Evolutionary conservation across 2,113 vertebrate genomes (phyloP).

Genomic region (Irena cyanogastra): DNA sequence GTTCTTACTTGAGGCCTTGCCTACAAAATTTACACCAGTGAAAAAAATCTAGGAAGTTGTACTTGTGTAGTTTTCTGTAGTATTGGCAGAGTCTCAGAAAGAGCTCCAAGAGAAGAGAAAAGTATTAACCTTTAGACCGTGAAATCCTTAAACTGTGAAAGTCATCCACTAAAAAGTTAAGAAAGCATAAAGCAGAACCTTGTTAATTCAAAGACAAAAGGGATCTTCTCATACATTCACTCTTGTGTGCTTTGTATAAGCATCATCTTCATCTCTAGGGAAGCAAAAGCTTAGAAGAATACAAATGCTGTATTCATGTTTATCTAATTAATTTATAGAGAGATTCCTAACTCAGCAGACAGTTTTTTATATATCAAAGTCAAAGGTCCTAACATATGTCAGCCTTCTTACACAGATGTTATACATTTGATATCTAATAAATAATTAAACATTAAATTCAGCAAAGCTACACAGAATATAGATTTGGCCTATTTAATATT

Average conservation of each 20-base stretch:
- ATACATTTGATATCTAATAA: slow-evolving; percentile 50
- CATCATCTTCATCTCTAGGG: slow-evolving; percentile 23
- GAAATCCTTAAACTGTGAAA: neutral
- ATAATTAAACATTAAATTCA: slow-evolving; percentile 35
- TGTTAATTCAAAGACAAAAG: slow-evolving; percentile 12
- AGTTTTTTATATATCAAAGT: slow-evolving; percentile 35
- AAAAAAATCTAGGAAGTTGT: neutral
- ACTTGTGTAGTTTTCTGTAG: neutral
- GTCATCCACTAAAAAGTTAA: neutral
- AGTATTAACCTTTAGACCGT: neutral
- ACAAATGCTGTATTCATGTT: slow-evolving; percentile 13
- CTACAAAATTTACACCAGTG: neutral
- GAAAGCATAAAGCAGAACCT: neutral
- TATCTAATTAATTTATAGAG: slow-evolving; percentile 51
- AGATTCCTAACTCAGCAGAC: slow-evolving; percentile 40
- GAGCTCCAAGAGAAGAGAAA: neutral
- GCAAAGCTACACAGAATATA: neutral
- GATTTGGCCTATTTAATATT: neutral
- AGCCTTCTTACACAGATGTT: slow-evolving; percentile 31
- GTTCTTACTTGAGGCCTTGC: neutral
- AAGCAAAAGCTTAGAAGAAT: slow-evolving; percentile 2
- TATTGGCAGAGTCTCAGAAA: neutral
- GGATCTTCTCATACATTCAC: neutral
- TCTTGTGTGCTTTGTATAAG: neutral
- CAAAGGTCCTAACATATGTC: slow-evolving; percentile 56